Conservation (phyloP, 1,140 invertebrate genomes). For the Bombus terrestris region DNA sequence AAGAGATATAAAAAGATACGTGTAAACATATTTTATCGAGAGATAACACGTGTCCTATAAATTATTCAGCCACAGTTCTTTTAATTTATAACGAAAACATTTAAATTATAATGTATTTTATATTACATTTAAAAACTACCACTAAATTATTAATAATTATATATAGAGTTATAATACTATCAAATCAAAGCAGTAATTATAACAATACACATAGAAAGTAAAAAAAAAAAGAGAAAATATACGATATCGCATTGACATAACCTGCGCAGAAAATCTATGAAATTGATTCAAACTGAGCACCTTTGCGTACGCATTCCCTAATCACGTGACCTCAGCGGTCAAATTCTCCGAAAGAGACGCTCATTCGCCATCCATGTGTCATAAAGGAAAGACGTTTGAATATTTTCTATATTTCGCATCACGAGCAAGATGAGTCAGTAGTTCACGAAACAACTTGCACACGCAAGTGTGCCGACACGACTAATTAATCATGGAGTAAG, state of each 20-base stretch:
- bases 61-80: neutral
- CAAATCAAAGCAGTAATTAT: neutral
- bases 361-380: slow-evolving; percentile 59
- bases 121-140: neutral
- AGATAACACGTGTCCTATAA: neutral
- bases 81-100: neutral
- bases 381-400: slow-evolving; percentile 40
- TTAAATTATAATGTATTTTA: neutral
- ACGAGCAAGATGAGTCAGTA: slow-evolving; percentile 78
- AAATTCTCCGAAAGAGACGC: slow-evolving; percentile 38
- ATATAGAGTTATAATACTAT: neutral
- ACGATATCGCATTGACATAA: neutral
- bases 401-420: slow-evolving; percentile 20
- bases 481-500: slow-evolving; percentile 78
- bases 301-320: slow-evolving; percentile 33
- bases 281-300: slow-evolving; percentile 34
- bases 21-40: neutral
- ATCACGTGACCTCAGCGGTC: slow-evolving; percentile 55
- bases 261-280: slow-evolving; percentile 41
- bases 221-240: neutral
- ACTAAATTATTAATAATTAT: neutral
- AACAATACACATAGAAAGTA: neutral
- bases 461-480: slow-evolving; percentile 79
- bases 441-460: slow-evolving; percentile 75
- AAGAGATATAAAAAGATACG: neutral